Percentiles rank a stretch among this genome's conserved stretches.
phyloP scores from a whole-genome alignment of 2,797 vertebrate genomes.

The Alosa sapidissima region DNA sequence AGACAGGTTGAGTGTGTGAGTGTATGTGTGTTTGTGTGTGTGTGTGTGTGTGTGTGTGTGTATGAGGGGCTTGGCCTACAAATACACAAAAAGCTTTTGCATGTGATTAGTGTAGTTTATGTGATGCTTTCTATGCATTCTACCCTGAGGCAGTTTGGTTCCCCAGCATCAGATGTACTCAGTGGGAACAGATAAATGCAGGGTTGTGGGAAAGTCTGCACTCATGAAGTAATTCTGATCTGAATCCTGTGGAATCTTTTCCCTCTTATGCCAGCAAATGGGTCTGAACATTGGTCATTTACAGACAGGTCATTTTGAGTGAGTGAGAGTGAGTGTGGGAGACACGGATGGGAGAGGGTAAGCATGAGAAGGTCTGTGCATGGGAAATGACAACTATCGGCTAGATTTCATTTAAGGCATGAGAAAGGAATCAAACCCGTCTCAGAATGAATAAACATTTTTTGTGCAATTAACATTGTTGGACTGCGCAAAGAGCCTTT shows the following conservation, averaged over 20 bases:
- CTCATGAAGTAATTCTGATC: not conserved
- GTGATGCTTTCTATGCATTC: not conserved
- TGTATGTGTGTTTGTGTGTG: not conserved
- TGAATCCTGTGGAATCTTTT: not conserved
- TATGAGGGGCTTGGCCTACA: not conserved
- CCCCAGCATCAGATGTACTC: not conserved
- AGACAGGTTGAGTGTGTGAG: not conserved
- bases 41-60: not conserved
- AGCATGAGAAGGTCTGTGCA: not conserved
- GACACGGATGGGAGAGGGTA: not conserved
- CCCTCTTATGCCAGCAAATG: not conserved
- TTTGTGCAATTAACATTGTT: conserved; percentile 65
- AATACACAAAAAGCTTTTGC: not conserved
- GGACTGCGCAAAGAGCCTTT: conserved; percentile 54
- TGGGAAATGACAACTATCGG: not conserved
- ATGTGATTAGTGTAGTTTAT: not conserved
- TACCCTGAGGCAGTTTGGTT: not conserved
- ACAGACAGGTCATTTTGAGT: not conserved
- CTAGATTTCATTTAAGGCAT: conserved; percentile 56
- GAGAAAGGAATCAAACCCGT: conserved; percentile 45
- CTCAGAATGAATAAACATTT: conserved; percentile 48
- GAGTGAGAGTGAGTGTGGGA: not conserved
- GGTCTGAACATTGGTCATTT: not conserved
- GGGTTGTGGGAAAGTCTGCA: not conserved
- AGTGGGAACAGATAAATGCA: not conserved